Conservation (phyloP, 2,888 invertebrate species). For the Apomyelois bistriatella region DNA sequence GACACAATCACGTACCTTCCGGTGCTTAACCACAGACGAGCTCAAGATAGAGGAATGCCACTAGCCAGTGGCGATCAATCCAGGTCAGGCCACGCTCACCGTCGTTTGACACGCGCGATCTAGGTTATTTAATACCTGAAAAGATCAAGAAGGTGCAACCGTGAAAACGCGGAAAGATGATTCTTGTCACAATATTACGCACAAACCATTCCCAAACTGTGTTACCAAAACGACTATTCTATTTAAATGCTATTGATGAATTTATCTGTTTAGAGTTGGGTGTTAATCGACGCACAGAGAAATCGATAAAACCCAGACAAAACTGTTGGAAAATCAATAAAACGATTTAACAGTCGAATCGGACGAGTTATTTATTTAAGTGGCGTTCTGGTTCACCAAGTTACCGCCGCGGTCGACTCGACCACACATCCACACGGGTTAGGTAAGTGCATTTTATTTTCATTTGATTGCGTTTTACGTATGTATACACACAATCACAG, state of each 20-base stretch:
- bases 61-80: too few relatives aligned
- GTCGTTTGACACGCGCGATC: too few relatives aligned
- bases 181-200: conserved; percentile 11
- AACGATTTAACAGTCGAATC: conserved; percentile 48
- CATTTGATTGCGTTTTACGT: conserved; percentile 21
- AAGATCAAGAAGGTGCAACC: too few relatives aligned
- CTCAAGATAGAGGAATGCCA: too few relatives aligned
- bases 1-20: too few relatives aligned
- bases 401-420: conserved; percentile 35
- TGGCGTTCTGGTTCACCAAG: conserved; percentile 54
- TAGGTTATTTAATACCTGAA: too few relatives aligned
- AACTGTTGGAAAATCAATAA: conserved; percentile 62
- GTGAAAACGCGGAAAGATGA: too few relatives aligned
- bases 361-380: conserved; percentile 70
- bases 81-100: too few relatives aligned
- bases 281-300: conserved; percentile 52
- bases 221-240: conserved; percentile 11
- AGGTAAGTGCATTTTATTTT: conserved; percentile 24
- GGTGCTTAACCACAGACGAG: too few relatives aligned
- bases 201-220: conserved; percentile 3
- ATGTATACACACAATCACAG: background rate
- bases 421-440: conserved; percentile 59
- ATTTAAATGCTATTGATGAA: conserved; percentile 52
- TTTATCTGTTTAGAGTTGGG: conserved; percentile 67
- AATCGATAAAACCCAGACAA: conserved; percentile 62